Base-by-base conservation (phyloP, 37 sponge, comb jelly and placozoan species). In the Beroe ovata region DNA sequence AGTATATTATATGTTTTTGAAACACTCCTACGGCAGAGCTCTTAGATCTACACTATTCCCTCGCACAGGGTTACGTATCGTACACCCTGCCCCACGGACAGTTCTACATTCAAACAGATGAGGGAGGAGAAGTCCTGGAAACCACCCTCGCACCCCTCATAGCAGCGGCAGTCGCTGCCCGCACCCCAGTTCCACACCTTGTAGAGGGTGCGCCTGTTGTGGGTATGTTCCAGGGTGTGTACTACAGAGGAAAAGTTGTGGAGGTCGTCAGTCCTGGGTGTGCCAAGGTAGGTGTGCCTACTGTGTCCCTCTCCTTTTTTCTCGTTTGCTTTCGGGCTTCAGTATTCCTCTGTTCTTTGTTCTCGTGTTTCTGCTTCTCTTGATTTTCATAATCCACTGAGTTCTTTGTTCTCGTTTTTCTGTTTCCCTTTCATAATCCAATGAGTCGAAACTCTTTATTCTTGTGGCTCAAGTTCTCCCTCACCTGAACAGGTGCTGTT, bases 401-500 rank as follows among this genome's bases (percentile, higher is more conserved):
- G n/a, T n/a, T n/a, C n/a, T n/a, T n/a, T n/a, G n/a, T n/a, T n/a
- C n/a, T n/a, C n/a, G n/a, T n/a, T n/a, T n/a, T n/a, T n/a, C n/a
- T n/a, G n/a, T n/a, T n/a, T n/a, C n/a, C n/a, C n/a, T n/a, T n/a
- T n/a, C n/a, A n/a, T n/a, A n/a, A n/a, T n/a, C n/a, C n/a, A n/a
- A n/a, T n/a, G n/a, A n/a, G n/a, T n/a, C n/a, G n/a, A n/a, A n/a
- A n/a, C n/a, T n/a, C n/a, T n/a, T n/a, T n/a, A n/a, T n/a, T n/a
- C n/a, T n/a, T n/a, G n/a, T n/a, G n/a, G n/a, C n/a, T n/a, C n/a
- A n/a, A n/a, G n/a, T n/a, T n/a, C n/a, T n/a, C n/a, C n/a, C n/a
- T n/a, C n/a, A n/a, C n/a, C n/a, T n/a, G n/a, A n/a, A n/a, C 11
- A 47, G 71, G 71, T 69, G 6, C 20, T 69, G 38, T 69, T 69